Conservation (phyloP, 2,113 vertebrate species). For the Psophia crepitans region DNA sequence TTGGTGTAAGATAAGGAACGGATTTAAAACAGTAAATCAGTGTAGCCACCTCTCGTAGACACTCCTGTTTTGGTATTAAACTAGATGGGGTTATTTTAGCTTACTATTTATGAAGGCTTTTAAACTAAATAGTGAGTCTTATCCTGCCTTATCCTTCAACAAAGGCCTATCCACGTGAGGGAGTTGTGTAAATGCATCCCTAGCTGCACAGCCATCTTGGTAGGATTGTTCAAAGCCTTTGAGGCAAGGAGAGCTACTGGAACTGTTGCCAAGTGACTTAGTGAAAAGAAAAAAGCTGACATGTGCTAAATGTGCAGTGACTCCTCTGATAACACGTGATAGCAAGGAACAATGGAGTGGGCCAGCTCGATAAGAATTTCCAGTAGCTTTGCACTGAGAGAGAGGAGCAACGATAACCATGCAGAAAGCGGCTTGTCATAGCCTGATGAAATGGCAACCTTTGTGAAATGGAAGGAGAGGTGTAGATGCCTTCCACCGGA, state of each 20-base stretch:
- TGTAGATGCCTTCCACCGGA: not conserved
- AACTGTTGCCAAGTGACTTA: not conserved
- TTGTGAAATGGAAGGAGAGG: not conserved
- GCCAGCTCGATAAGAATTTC: constrained; percentile 29
- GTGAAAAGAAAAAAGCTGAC: not conserved
- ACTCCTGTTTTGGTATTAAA: not conserved
- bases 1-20: not conserved
- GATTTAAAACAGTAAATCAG: constrained; percentile 18
- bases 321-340: not conserved
- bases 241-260: not conserved
- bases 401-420: not conserved
- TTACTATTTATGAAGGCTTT: not conserved
- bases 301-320: not conserved
- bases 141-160: not conserved
- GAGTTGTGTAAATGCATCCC: not conserved
- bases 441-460: not conserved
- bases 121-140: not conserved
- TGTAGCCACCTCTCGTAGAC: constrained; percentile 9
- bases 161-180: not conserved
- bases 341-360: constrained; percentile 13
- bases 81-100: not conserved
- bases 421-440: not conserved
- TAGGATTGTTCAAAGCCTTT: constrained; percentile 1
- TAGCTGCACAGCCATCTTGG: constrained; percentile 2
- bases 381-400: not conserved